Conservation (phyloP, 1,140 invertebrate genomes). For the Drosophila quadrilineata region DNA sequence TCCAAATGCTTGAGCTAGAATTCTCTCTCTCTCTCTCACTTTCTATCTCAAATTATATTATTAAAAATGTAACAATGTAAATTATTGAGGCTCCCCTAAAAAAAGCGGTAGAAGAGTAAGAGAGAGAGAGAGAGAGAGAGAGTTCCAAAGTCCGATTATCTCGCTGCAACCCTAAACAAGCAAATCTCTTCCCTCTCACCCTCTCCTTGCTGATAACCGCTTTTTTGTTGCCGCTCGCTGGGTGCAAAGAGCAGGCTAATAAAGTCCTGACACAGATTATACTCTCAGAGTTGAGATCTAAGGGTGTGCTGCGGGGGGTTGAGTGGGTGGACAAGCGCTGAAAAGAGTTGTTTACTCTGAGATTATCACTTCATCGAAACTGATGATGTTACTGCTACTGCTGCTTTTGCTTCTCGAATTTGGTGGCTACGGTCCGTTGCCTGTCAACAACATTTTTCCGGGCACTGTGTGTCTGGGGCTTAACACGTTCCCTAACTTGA, state of each 20-base stretch:
- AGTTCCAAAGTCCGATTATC: conserved; percentile 24
- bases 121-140: no score
- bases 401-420: no score
- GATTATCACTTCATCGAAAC: conserved; percentile 44
- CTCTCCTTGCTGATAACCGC: no score
- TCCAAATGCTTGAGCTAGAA: not conserved
- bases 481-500: no score
- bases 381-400: no score
- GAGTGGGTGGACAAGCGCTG: not conserved
- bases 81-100: not conserved
- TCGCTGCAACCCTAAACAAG: conserved; percentile 36
- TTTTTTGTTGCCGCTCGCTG: not conserved
- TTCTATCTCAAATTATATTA: conserved; percentile 17
- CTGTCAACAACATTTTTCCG: conserved; percentile 3
- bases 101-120: conserved; percentile 2
- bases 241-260: not conserved
- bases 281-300: no score
- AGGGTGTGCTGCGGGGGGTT: conserved; percentile 2
- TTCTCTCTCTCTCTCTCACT: no score
- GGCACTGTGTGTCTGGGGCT: conserved; percentile 1
- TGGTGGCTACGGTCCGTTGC: conserved; percentile 1
- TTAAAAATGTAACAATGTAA: conserved; percentile 7
- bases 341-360: conserved; percentile 17
- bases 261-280: conserved; percentile 26
- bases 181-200: no score